Evolutionary conservation across 2,797 vertebrate species (phyloP), one percentile per base, ranked within the genome.

Genomic region (Podarcis siculus): DNA sequence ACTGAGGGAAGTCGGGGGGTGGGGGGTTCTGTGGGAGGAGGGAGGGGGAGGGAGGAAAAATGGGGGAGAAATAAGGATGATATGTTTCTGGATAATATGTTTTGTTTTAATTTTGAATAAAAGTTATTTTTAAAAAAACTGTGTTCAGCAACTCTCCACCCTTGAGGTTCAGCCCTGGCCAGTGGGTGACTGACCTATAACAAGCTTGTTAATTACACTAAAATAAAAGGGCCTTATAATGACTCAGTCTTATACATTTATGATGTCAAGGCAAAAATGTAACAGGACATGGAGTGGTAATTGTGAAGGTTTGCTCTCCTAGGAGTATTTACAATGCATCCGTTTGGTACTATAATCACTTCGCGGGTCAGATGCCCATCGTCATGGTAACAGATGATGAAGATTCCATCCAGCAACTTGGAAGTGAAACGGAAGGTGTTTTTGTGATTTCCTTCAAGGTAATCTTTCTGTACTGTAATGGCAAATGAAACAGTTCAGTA

Each of bases 371-470:
- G 96, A 98, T 97, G 96, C 97, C 98, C 1, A 87, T 99, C 2
- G 97, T 99, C 92, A 98, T 99, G 98, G 98, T 99, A 93, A 99
- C 99, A 3, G 98, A 99, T 92, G 98, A 99, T 78, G 92, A 94
- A 91, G 97, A 98, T 1, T 96, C 97, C 0, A 94, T 98, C 86
- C 93, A 90, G 67, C 95, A 96, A 85, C 99, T 98, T 0, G 96
- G 97, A 96, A 98, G 97, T 92, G 97, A 98, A 88, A 98, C 97
- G 49, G 96, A 97, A 85, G 98, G 98, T 37, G 98, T 99, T 23
- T 99, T 98, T 89, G 98, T 99, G 94, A 97, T 99, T 95, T 98
- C 98, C n/a, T 97, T 98, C 87, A 97, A 98, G 98, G 99, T 99
- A 97, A 95, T 19, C 0, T 85, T 85, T 89, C 89, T 86, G 39